Evolutionary conservation across 64 coral and sea anemone species (phyloP).

Genomic region (Montipora capricornis): DNA sequence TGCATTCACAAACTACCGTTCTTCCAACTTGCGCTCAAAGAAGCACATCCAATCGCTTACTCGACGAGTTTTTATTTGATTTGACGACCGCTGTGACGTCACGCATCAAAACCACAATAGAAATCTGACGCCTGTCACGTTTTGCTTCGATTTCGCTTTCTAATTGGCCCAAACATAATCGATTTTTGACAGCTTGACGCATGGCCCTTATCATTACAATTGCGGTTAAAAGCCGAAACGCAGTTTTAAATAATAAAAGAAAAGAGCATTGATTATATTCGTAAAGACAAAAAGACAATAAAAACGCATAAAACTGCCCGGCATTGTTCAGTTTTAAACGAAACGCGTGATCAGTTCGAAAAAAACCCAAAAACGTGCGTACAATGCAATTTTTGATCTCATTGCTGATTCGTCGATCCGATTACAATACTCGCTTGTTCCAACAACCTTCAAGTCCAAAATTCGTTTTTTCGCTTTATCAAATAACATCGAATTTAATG

Average conservation of each 20-base stretch:
- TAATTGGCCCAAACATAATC: background rate
- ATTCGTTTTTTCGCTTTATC: background rate
- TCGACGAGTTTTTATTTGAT: background rate
- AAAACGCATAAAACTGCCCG: background rate
- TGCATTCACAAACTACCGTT: background rate
- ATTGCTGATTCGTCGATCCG: background rate
- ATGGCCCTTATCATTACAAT: background rate
- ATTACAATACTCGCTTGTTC: conserved; percentile 16
- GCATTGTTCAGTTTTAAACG: background rate
- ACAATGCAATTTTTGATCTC: background rate
- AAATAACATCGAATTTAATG: background rate
- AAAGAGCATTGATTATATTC: conserved; percentile 12
- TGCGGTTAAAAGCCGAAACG: background rate
- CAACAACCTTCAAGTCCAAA: background rate
- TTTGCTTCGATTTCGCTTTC: conserved; percentile 19
- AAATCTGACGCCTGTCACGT: conserved; percentile 14
- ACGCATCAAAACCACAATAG: background rate
- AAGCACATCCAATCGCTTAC: background rate
- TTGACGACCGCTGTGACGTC: conserved; percentile 43
- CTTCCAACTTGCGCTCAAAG: background rate
- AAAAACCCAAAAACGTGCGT: background rate
- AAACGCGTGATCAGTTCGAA: background rate
- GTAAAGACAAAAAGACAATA: background rate
- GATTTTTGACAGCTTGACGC: background rate
- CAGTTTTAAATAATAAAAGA: conserved; percentile 10